Percentiles rank a stretch among this genome's conserved stretches.
Conservation (phyloP, 2,113 vertebrate species). For the Stigmatopora argus region DNA sequence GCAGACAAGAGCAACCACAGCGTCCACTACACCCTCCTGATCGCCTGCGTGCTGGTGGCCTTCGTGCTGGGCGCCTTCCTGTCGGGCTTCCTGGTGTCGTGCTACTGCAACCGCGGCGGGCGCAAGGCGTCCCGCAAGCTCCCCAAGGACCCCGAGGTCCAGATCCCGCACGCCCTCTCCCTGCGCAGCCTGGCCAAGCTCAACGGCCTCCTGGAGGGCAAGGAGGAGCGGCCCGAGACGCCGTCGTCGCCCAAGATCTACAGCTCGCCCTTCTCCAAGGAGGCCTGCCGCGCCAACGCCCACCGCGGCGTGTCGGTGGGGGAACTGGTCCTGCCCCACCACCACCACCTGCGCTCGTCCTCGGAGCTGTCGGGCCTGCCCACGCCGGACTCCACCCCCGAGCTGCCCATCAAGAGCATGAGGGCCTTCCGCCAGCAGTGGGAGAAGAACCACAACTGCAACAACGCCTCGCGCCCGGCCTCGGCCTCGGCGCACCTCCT, state of each 20-base stretch:
- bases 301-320: conserved; percentile 64
- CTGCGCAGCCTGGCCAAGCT: conserved; percentile 83
- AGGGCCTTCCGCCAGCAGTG: conserved; percentile 79
- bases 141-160: conserved; percentile 77
- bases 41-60: conserved; percentile 79
- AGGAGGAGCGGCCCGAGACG: conserved; percentile 74
- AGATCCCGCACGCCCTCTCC: conserved; percentile 80
- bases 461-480: conserved; percentile 75
- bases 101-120: conserved; percentile 79
- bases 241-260: conserved; percentile 73
- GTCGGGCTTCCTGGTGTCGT: conserved; percentile 84
- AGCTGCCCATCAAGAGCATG: conserved; percentile 82
- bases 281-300: conserved; percentile 60
- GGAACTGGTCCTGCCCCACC: conserved; percentile 68
- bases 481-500: conserved; percentile 66
- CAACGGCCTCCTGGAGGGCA: conserved; percentile 78
- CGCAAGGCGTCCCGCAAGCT: conserved; percentile 67
- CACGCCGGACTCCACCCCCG: conserved; percentile 85
- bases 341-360: conserved; percentile 69
- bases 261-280: conserved; percentile 79
- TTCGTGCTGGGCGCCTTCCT: conserved; percentile 83
- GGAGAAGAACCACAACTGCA: conserved; percentile 87
- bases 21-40: conserved; percentile 80
- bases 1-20: conserved; percentile 70
- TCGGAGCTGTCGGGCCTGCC: conserved; percentile 82